A percentile compares a stretch with the other conserved stretches of the same genome.
phyloP scores from a whole-genome alignment of 2,797 vertebrate species.

The Xerus rutilus region DNA sequence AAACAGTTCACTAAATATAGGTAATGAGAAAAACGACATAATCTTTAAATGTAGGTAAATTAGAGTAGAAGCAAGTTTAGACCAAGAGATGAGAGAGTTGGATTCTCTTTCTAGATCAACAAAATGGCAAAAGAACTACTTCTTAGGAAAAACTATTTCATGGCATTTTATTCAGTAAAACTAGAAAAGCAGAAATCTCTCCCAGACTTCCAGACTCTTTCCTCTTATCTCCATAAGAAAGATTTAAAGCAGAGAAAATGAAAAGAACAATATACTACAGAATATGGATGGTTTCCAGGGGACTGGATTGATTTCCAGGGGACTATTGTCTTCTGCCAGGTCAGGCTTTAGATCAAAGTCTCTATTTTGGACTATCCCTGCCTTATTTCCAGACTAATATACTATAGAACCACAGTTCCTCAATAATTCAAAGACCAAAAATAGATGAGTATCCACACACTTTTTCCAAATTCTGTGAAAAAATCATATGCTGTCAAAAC shows the following conservation, averaged over 20 bases:
- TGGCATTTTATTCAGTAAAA: not conserved
- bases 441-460: not conserved
- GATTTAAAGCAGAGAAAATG: not conserved
- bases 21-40: not conserved
- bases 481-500: not conserved
- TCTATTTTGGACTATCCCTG: not conserved
- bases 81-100: not conserved
- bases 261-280: not conserved
- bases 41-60: not conserved
- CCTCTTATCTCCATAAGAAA: not conserved
- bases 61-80: not conserved
- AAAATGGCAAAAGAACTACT: not conserved
- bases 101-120: not conserved
- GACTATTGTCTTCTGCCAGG: no score
- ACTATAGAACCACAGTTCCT: not conserved
- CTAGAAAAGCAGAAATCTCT: not conserved
- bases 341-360: not conserved
- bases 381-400: not conserved
- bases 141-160: not conserved
- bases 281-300: not conserved
- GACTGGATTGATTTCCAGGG: not conserved
- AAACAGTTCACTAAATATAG: not conserved
- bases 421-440: not conserved
- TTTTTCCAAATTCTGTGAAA: not conserved
- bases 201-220: not conserved